Percentiles rank a stretch among this genome's conserved stretches.
These are phyloP conservation scores for Eupithecia inturbata DNA, from an alignment of 2,888 invertebrate genomes.

Conservation along the genomic window DNA sequence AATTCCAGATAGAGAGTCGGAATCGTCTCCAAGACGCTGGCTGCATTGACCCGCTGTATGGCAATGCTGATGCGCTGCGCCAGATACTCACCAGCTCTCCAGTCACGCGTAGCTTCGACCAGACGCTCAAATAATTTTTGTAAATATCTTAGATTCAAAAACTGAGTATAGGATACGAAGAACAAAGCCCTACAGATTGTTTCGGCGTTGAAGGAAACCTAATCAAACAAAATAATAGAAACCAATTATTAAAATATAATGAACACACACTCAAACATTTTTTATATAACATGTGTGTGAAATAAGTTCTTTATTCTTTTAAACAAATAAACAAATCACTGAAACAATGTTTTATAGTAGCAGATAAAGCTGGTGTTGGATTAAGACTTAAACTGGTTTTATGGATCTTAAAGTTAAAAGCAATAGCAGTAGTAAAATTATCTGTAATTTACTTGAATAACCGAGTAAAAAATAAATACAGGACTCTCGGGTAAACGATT, in stretches of 20 bases:
- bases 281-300: no score
- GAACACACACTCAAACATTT: not conserved
- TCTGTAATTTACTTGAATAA: constrained; percentile 59
- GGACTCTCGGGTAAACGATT: constrained; percentile 51
- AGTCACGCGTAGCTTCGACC: no score
- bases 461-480: constrained; percentile 62
- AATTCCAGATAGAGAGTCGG: no score
- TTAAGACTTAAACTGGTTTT: constrained; percentile 43
- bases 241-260: not conserved
- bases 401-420: constrained; percentile 39
- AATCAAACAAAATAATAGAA: not conserved
- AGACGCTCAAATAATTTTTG: no score
- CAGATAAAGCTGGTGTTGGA: constrained; percentile 37
- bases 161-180: no score
- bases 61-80: no score
- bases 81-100: no score
- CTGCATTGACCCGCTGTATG: no score
- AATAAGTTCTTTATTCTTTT: no score
- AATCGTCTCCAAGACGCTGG: no score
- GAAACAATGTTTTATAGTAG: constrained; percentile 22
- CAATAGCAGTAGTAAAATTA: constrained; percentile 52
- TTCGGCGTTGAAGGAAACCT: not conserved
- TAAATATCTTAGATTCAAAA: no score
- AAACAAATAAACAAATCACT: not conserved
- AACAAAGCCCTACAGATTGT: not conserved